These are phyloP conservation scores for Trichopoda pennipes DNA, from an alignment of 2,888 invertebrate species.

Conservation along the genomic window DNA sequence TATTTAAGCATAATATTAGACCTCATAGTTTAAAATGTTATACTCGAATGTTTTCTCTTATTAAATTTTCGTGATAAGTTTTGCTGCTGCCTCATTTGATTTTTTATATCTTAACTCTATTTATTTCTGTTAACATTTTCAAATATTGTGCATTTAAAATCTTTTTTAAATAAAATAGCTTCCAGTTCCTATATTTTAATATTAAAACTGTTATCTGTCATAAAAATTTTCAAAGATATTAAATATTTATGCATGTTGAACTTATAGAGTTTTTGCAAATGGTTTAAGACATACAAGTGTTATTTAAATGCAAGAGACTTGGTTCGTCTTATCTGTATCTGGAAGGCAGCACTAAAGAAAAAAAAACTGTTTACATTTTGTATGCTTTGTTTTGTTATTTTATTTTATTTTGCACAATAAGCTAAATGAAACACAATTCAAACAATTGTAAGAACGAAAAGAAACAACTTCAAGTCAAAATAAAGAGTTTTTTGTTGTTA, in stretches of 20 bases:
- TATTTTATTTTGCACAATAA: constrained; percentile 56
- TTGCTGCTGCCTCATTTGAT: too few relatives aligned
- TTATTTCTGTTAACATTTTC: neutral
- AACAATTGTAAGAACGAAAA: constrained; percentile 41
- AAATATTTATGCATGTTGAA: constrained; percentile 51
- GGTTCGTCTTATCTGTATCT: constrained; percentile 63
- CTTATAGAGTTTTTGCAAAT: constrained; percentile 46
- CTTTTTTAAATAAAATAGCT: neutral
- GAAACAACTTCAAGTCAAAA: constrained; percentile 35
- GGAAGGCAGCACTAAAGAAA: constrained; percentile 32
- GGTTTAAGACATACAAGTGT: constrained; percentile 10
- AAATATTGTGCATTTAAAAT: neutral
- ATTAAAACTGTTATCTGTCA: constrained; percentile 22
- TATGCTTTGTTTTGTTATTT: neutral
- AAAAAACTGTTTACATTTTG: constrained; percentile 20
- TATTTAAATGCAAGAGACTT: constrained; percentile 45
- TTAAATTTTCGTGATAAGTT: too few relatives aligned
- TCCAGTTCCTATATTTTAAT: neutral
- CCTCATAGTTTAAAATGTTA: too few relatives aligned
- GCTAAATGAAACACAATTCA: constrained; percentile 55
- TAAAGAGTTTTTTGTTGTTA: constrained; percentile 26
- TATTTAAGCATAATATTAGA: too few relatives aligned
- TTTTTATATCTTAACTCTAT: too few relatives aligned
- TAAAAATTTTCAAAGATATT: constrained; percentile 21
- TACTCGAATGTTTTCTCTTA: too few relatives aligned